A percentile compares a stretch with the other conserved stretches of the same genome.
Conservation (phyloP, 2,113 vertebrate species). For the Pitta sordida region DNA sequence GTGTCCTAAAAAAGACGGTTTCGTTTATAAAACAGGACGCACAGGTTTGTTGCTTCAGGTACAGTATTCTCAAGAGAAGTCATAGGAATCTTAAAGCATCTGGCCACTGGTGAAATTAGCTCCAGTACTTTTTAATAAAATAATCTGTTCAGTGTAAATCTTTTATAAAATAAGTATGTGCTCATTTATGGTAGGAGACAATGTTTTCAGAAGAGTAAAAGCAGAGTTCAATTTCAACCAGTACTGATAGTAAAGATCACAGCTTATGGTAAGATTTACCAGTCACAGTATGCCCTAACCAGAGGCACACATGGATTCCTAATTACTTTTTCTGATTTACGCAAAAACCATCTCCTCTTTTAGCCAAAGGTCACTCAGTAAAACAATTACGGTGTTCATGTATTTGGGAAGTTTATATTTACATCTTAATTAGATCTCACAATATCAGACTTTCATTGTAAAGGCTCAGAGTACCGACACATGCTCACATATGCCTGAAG, state of each 20-base stretch:
- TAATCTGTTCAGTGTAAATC: neutral
- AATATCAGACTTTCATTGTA: neutral
- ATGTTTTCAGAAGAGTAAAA: constrained; percentile 1
- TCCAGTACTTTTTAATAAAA: neutral
- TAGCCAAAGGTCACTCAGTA: neutral
- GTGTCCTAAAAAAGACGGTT: neutral
- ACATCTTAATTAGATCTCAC: neutral
- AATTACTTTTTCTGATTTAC: neutral
- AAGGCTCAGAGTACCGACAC: neutral
- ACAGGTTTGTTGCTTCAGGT: neutral
- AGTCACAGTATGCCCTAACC: neutral
- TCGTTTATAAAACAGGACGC: neutral
- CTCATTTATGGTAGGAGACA: neutral
- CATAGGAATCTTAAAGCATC: neutral
- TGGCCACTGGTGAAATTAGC: neutral
- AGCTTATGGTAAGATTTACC: neutral
- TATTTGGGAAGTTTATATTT: neutral
- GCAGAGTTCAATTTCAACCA: neutral
- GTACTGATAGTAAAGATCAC: neutral
- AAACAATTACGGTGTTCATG: neutral
- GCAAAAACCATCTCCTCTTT: neutral
- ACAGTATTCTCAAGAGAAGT: neutral
- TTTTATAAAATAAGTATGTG: neutral
- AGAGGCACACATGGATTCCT: neutral
- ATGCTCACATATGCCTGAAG: neutral